phyloP scores from a whole-genome alignment of 1,140 invertebrate species.

The Drosophila punjabiensis region DNA sequence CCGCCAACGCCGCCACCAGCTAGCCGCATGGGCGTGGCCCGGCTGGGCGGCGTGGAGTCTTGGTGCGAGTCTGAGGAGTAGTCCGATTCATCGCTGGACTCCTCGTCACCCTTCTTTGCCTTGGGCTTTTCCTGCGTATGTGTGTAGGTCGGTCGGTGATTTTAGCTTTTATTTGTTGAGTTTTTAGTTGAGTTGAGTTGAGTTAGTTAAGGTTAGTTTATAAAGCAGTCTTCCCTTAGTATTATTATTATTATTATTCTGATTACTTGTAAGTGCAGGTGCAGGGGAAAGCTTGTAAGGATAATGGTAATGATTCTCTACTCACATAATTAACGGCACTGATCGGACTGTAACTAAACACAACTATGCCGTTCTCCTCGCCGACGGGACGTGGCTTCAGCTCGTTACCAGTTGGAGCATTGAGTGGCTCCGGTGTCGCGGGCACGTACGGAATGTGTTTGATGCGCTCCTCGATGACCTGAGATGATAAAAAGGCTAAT shows the following conservation, averaged over 20 bases:
- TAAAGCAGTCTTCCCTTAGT: background rate
- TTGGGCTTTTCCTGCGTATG: slow-evolving; percentile 51
- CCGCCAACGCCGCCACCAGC: slow-evolving; percentile 20
- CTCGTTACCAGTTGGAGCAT: slow-evolving; percentile 91
- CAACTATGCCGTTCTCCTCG: slow-evolving; percentile 93
- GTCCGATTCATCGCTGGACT: slow-evolving; percentile 79
- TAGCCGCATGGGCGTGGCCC: slow-evolving; percentile 41
- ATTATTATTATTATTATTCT: background rate
- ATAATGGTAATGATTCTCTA: slow-evolving; percentile 28
- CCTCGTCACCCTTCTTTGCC: slow-evolving; percentile 60
- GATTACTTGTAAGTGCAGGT: slow-evolving; percentile 22
- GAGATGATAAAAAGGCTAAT: slow-evolving; percentile 3
- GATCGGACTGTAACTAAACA: slow-evolving; percentile 95
- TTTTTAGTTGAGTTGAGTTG: background rate
- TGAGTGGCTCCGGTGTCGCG: slow-evolving; percentile 91
- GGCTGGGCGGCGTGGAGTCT: slow-evolving; percentile 56
- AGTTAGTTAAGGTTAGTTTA: slow-evolving; percentile 5
- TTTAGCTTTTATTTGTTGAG: background rate
- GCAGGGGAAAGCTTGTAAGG: slow-evolving; percentile 10
- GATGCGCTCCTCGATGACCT: slow-evolving; percentile 94
- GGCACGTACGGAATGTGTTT: slow-evolving; percentile 91
- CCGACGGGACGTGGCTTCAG: slow-evolving; percentile 93
- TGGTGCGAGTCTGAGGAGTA: slow-evolving; percentile 74
- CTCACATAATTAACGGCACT: slow-evolving; percentile 95
- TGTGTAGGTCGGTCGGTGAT: background rate